These are phyloP conservation scores for Rhyacichthys aspro DNA, from an alignment of 2,797 vertebrate genomes.

Conservation along the genomic window DNA sequence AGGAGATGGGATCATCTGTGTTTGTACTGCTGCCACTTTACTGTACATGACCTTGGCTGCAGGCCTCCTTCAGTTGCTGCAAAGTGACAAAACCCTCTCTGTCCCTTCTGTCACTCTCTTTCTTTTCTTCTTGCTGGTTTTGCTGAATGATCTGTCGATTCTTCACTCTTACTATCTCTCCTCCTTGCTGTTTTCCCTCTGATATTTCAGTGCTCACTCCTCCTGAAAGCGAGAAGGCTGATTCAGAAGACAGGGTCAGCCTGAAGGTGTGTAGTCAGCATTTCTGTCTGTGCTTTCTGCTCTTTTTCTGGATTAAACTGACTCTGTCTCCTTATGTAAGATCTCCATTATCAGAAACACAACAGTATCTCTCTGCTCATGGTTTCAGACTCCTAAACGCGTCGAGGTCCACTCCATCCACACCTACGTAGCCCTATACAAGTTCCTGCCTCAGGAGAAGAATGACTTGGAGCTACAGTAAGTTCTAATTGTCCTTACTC, in stretches of 20 bases:
- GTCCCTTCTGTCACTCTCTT: slow-evolving; percentile 9
- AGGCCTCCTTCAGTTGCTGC: slow-evolving; percentile 40
- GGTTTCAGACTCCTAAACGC: slow-evolving; percentile 71
- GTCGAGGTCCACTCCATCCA: slow-evolving; percentile 85
- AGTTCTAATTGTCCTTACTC: slow-evolving; percentile 62
- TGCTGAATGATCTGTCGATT: slow-evolving; percentile 11
- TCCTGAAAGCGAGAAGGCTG: slow-evolving; percentile 81
- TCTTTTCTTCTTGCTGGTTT: slow-evolving; percentile 7
- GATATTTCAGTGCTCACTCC: slow-evolving; percentile 74
- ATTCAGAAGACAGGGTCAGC: slow-evolving; percentile 80
- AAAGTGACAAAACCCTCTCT: slow-evolving; percentile 46
- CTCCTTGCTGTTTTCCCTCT: slow-evolving; percentile 17
- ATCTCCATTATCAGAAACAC: slow-evolving; percentile 3
- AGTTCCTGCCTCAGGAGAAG: slow-evolving; percentile 91
- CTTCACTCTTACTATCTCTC: slow-evolving; percentile 1
- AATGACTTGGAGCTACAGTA: slow-evolving; percentile 90
- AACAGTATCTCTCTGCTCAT: neutral
- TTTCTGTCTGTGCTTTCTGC: slow-evolving; percentile 32
- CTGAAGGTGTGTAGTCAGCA: slow-evolving; percentile 76
- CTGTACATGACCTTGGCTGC: slow-evolving; percentile 61
- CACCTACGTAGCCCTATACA: slow-evolving; percentile 91
- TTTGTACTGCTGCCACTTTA: slow-evolving; percentile 57
- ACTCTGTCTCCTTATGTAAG: slow-evolving; percentile 11
- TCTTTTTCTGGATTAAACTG: slow-evolving; percentile 20
- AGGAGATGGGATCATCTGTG: slow-evolving; percentile 55